Percentiles rank a stretch among this genome's conserved stretches.
These are phyloP conservation scores for Hofmannophila pseudospretella DNA, from an alignment of 2,888 invertebrate genomes.

Conservation along the genomic window DNA sequence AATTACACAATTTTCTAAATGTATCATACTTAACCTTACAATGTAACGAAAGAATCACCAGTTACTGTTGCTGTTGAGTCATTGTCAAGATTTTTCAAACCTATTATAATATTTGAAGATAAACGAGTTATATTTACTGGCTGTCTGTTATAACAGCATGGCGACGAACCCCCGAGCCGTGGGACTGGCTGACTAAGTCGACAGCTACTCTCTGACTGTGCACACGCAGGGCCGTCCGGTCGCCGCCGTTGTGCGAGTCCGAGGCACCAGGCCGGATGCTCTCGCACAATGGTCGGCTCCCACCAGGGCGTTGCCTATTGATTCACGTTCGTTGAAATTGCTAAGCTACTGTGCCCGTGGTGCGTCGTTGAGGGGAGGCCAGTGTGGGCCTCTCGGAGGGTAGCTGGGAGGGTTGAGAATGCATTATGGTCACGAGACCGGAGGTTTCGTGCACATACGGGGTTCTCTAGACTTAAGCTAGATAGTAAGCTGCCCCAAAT, in stretches of 20 bases:
- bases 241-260: slow-evolving; percentile 36
- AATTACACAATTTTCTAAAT: slow-evolving; percentile 9
- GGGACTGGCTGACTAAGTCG: slow-evolving; percentile 52
- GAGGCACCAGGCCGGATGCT: slow-evolving; percentile 22
- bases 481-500: slow-evolving; percentile 52
- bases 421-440: slow-evolving; percentile 53
- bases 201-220: slow-evolving; percentile 54
- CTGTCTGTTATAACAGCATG: slow-evolving; percentile 51
- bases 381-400: slow-evolving; percentile 48
- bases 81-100: no score
- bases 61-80: no score
- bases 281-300: slow-evolving; percentile 35
- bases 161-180: slow-evolving; percentile 40
- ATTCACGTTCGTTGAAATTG: slow-evolving; percentile 9
- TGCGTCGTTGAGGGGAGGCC: slow-evolving; percentile 27
- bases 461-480: slow-evolving; percentile 68
- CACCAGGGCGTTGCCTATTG: slow-evolving; percentile 32
- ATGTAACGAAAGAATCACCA: no score
- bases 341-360: slow-evolving; percentile 26
- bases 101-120: no score
- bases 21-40: no score
- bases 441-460: slow-evolving; percentile 52
- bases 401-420: slow-evolving; percentile 55
- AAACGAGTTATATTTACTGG: slow-evolving; percentile 14
- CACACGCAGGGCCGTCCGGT: slow-evolving; percentile 30